Conservation (phyloP, 2,888 invertebrate genomes). For the Heliconius ethilla region DNA sequence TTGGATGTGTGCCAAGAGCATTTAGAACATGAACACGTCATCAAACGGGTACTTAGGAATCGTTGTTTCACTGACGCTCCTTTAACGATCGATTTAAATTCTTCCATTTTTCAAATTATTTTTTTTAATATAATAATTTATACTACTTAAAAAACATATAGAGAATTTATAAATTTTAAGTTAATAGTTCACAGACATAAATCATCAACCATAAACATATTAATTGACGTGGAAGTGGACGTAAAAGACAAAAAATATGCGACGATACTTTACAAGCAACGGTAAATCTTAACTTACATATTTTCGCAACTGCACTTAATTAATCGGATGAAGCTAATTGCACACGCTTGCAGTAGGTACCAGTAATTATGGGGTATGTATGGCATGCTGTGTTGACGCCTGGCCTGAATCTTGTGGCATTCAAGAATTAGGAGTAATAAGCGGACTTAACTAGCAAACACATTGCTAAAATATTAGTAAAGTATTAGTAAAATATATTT, state of each 20-base stretch:
- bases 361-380: slow-evolving; percentile 17
- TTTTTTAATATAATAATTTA: not conserved
- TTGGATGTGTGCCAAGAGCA: slow-evolving; percentile 64
- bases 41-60: slow-evolving; percentile 46
- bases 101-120: not conserved
- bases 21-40: slow-evolving; percentile 48
- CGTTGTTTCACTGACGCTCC: slow-evolving; percentile 36
- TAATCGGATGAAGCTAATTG: slow-evolving; percentile 31
- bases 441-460: slow-evolving; percentile 1
- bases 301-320: slow-evolving; percentile 9
- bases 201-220: not conserved
- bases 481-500: not conserved
- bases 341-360: not conserved
- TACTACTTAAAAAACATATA: not conserved
- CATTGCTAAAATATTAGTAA: not conserved
- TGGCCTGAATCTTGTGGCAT: slow-evolving; percentile 27
- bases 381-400: slow-evolving; percentile 22
- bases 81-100: slow-evolving; percentile 26
- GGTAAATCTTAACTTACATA: slow-evolving; percentile 9
- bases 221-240: not conserved
- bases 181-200: not conserved
- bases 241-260: not conserved
- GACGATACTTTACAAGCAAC: not conserved
- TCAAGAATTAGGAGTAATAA: slow-evolving; percentile 15
- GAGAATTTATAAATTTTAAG: not conserved